Conservation (phyloP, 2,113 vertebrate genomes). For the Catharus bicknelli region DNA sequence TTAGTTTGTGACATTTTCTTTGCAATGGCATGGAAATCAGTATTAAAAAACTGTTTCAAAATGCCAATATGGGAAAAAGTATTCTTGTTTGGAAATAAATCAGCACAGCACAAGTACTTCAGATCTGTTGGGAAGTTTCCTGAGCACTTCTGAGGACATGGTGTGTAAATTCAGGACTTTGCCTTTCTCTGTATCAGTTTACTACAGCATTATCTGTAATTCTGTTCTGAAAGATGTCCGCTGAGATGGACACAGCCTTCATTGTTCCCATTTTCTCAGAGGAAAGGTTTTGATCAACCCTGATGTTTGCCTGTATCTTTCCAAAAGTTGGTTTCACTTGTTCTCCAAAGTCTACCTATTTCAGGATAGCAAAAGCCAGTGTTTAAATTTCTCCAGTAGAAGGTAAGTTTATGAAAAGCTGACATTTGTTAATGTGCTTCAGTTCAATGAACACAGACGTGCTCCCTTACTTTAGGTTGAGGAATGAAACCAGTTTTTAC, state of each 20-base stretch:
- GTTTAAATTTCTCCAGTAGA: not conserved
- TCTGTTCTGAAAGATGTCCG: not conserved
- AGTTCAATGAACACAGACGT: not conserved
- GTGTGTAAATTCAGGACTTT: not conserved
- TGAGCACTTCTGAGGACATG: not conserved
- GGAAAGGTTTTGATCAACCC: not conserved
- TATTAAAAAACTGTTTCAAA: not conserved
- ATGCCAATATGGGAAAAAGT: not conserved
- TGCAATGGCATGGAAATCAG: not conserved
- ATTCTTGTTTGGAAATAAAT: not conserved
- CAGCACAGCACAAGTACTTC: not conserved
- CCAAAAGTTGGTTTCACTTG: not conserved
- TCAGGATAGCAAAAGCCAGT: not conserved
- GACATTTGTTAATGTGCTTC: not conserved
- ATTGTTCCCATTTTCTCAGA: not conserved
- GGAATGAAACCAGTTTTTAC: not conserved
- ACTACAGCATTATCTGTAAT: rapidly evolving
- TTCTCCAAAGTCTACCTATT: not conserved
- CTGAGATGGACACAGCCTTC: not conserved
- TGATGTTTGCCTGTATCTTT: rapidly evolving
- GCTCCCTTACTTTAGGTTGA: not conserved
- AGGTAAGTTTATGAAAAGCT: not conserved
- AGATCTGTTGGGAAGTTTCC: not conserved
- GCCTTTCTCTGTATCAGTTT: not conserved
- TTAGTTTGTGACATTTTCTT: not conserved